phyloP scores from a whole-genome alignment of 1,140 invertebrate genomes.

The Drosophila pandora region DNA sequence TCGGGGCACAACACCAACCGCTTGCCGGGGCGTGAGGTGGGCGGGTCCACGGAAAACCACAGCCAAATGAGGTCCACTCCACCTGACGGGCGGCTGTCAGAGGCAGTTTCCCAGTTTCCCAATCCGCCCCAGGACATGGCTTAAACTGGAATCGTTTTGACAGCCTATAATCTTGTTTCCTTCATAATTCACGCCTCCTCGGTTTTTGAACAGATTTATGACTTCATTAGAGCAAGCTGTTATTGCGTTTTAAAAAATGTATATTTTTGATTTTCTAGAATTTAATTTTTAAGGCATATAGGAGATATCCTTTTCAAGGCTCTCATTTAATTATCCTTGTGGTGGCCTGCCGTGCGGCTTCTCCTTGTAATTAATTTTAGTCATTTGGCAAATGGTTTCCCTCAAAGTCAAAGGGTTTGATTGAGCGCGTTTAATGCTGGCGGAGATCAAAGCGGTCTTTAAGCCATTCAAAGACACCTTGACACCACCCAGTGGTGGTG shows the following conservation, averaged over 20 bases:
- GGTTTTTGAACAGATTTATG: not conserved
- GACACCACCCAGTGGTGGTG: not conserved
- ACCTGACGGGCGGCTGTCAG: constrained; percentile 61
- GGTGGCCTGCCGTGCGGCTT: constrained; percentile 51
- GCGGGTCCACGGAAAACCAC: constrained; percentile 42
- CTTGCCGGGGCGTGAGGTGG: constrained; percentile 29
- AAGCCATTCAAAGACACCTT: constrained; percentile 57
- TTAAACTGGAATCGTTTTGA: constrained; percentile 57
- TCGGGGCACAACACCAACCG: constrained; percentile 36
- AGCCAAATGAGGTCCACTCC: constrained; percentile 65
- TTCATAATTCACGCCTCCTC: constrained; percentile 34
- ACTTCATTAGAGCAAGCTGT: constrained; percentile 4
- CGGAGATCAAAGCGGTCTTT: constrained; percentile 68
- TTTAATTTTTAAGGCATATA: too few species aligned
- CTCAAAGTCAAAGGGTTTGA: constrained; percentile 70
- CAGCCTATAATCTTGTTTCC: constrained; percentile 53
- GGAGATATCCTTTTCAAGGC: not conserved
- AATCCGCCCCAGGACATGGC: constrained; percentile 19
- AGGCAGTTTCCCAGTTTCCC: constrained; percentile 55
- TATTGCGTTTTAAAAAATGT: not conserved
- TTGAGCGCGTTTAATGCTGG: constrained; percentile 74
- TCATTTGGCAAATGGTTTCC: constrained; percentile 75
- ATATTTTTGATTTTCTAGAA: not conserved
- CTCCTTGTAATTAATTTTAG: constrained; percentile 76
- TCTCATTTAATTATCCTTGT: constrained; percentile 40